Evolutionary conservation across 2,888 invertebrate species (phyloP).

Genomic region (Chloroclystis v-ata): DNA sequence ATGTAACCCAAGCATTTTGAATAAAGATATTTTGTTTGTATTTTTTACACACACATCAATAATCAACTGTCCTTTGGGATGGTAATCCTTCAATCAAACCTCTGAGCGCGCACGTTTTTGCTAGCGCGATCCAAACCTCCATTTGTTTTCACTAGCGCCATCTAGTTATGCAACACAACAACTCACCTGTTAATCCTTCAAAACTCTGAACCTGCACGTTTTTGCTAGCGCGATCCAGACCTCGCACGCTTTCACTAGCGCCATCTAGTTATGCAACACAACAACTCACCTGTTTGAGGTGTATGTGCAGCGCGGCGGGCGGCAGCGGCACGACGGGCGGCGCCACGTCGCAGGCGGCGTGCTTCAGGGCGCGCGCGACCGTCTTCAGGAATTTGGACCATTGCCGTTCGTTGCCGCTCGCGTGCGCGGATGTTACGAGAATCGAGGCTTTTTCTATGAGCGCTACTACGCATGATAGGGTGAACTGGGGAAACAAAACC

Average conservation of each 20-base stretch:
- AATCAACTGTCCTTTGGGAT: no score
- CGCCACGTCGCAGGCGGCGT: conserved; percentile 49
- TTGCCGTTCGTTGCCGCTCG: conserved; percentile 64
- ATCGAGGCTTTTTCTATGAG: conserved; percentile 54
- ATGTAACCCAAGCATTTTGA: no score
- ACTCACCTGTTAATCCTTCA: no score
- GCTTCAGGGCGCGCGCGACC: conserved; percentile 66
- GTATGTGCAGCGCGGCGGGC: conserved; percentile 44
- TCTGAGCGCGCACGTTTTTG: neutral
- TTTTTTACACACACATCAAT: no score
- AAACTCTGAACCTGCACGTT: no score
- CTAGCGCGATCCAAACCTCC: neutral
- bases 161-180: neutral
- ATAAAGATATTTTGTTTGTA: no score
- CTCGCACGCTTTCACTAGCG: neutral
- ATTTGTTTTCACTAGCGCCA: neutral
- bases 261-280: neutral
- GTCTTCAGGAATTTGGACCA: conserved; percentile 78
- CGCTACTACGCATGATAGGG: conserved; percentile 60
- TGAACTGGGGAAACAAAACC: conserved; percentile 50
- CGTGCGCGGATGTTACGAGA: conserved; percentile 59
- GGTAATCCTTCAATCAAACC: no score
- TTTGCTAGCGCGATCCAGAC: neutral
- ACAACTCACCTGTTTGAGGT: conserved; percentile 37
- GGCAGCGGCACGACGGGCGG: conserved; percentile 47